A percentile compares a stretch with the other conserved stretches of the same genome.
Conservation (phyloP, 2,797 vertebrate genomes). For the Acanthiza pusilla region DNA sequence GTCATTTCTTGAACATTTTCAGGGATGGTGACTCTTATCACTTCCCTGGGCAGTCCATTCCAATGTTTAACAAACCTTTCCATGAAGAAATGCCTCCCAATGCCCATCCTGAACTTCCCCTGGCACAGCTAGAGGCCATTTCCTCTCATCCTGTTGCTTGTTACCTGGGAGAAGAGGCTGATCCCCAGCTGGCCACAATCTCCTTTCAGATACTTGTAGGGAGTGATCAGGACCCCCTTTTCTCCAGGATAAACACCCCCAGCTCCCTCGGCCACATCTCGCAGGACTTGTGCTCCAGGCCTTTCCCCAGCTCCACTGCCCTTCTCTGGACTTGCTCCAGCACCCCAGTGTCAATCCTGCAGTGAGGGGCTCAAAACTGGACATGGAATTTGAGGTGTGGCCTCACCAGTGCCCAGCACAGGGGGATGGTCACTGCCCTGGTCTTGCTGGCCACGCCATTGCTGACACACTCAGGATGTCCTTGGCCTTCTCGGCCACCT, state of each 20-base stretch:
- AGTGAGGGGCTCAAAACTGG: neutral
- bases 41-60: neutral
- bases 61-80: neutral
- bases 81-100: neutral
- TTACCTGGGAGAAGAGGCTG: neutral
- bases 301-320: neutral
- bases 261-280: neutral
- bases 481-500: neutral
- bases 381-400: fast-evolving
- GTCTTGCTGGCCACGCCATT: neutral
- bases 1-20: neutral
- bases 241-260: neutral
- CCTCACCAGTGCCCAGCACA: neutral
- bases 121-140: neutral
- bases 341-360: neutral
- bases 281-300: neutral
- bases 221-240: neutral
- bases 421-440: fast-evolving
- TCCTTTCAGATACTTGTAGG: neutral
- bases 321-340: neutral
- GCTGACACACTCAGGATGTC: neutral
- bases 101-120: neutral
- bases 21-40: neutral
- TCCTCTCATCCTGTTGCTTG: fast-evolving
- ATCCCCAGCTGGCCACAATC: neutral